Evolutionary conservation across 2,113 vertebrate genomes (phyloP).

Genomic region (Cyanoderma ruficeps): DNA sequence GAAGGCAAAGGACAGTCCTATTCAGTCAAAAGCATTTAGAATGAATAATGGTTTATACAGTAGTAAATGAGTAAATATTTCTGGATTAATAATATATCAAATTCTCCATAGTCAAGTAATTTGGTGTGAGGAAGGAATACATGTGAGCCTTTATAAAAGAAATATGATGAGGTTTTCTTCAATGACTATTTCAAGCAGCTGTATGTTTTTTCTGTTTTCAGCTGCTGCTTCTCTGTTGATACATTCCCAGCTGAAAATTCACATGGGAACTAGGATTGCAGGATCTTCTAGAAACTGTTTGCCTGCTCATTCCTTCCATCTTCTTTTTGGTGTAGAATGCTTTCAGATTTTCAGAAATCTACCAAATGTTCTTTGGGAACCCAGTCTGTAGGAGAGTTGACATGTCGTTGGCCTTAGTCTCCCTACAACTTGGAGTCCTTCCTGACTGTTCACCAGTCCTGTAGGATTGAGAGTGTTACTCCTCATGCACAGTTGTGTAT

Average conservation of each 20-base stretch:
- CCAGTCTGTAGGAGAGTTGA: background rate
- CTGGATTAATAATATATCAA: background rate
- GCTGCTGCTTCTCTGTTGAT: background rate
- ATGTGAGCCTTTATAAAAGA: background rate
- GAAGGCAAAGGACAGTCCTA: background rate
- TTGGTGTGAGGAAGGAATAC: background rate
- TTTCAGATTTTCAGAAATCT: background rate
- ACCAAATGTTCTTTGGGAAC: background rate
- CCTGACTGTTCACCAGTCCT: background rate
- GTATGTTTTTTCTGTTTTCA: background rate
- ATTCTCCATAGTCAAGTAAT: background rate
- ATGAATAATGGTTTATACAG: background rate
- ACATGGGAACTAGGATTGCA: background rate
- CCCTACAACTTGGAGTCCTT: background rate
- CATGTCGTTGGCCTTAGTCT: rapidly evolving
- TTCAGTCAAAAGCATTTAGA: background rate
- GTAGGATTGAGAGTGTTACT: background rate
- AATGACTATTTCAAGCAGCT: background rate
- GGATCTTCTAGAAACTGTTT: background rate
- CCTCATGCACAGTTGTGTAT: background rate
- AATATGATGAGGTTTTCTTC: background rate
- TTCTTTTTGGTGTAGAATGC: background rate
- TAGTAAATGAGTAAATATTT: background rate
- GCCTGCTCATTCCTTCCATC: background rate
- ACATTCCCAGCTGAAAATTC: background rate